phyloP scores from a whole-genome alignment of 2,797 vertebrate species.

The Crenuchus spilurus region DNA sequence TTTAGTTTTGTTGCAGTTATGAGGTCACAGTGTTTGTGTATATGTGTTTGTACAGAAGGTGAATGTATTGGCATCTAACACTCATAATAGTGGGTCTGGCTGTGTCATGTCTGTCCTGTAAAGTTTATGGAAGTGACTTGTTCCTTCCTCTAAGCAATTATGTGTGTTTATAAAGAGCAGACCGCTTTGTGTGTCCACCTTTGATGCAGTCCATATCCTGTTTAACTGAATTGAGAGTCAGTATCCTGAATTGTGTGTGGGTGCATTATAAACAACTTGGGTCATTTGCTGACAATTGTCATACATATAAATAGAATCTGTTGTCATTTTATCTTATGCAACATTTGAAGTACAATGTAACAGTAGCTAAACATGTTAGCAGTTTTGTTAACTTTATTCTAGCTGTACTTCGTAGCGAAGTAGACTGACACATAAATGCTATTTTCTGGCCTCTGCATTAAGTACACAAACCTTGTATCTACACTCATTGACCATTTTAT shows the following conservation, averaged over 20 bases:
- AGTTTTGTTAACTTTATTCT: too few species aligned
- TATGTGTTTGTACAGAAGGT: background rate
- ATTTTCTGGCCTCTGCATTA: too few species aligned
- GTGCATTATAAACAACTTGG: background rate
- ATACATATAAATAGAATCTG: too few species aligned
- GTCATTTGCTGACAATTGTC: too few species aligned
- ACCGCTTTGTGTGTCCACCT: slow-evolving; percentile 2
- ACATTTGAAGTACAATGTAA: too few species aligned
- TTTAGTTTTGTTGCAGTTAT: background rate
- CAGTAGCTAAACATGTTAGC: too few species aligned
- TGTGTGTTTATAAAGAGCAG: slow-evolving; percentile 13
- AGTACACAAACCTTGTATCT: too few species aligned
- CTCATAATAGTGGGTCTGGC: background rate
- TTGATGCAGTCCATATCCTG: slow-evolving; percentile 20
- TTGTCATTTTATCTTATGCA: too few species aligned
- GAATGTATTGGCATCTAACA: background rate
- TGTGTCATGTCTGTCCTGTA: background rate
- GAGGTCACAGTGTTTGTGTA: background rate
- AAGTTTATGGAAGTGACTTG: slow-evolving; percentile 29
- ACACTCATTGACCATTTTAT: too few species aligned
- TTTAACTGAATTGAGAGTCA: slow-evolving; percentile 1
- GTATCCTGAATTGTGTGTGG: background rate
- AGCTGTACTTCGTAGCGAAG: too few species aligned
- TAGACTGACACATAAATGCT: too few species aligned
- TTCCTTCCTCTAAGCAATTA: slow-evolving; percentile 35